Conservation (phyloP, 1,140 invertebrate species). For the Drosophila persimilis region DNA sequence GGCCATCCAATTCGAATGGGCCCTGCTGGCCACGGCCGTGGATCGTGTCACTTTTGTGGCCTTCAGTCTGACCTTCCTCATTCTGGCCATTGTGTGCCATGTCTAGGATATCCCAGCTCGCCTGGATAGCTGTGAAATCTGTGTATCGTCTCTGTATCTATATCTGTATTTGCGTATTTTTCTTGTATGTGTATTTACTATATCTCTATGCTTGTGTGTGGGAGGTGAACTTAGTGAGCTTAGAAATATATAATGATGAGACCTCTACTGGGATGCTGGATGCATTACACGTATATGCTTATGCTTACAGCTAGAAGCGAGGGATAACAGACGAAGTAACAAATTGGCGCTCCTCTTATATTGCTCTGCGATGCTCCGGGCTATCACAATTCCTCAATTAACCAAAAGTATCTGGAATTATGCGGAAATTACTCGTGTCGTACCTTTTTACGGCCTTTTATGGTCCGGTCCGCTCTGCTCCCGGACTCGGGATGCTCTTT, state of each 20-base stretch:
- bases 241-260: constrained; percentile 62
- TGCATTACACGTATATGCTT: neutral
- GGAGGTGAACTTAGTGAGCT: constrained; percentile 21
- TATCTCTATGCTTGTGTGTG: constrained; percentile 26
- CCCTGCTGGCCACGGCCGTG: constrained; percentile 85
- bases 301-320: constrained; percentile 20
- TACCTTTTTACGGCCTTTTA: constrained; percentile 47
- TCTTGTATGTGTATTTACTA: constrained; percentile 23
- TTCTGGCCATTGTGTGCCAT: constrained; percentile 84
- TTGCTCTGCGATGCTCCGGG: constrained; percentile 61
- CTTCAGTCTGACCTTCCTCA: constrained; percentile 84
- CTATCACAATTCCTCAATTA: constrained; percentile 79
- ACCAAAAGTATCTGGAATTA: constrained; percentile 71
- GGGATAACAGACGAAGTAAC: constrained; percentile 61
- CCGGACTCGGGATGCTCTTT: neutral
- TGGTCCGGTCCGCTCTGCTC: constrained; percentile 15
- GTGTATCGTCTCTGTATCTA: neutral
- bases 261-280: constrained; percentile 21
- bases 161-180: neutral
- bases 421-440: constrained; percentile 41
- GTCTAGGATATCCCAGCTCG: constrained; percentile 55
- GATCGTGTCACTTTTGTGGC: constrained; percentile 86
- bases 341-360: constrained; percentile 59
- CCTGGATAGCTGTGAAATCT: neutral
- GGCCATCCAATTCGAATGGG: constrained; percentile 85